Percentiles rank a stretch among this genome's conserved stretches.
phyloP scores from a whole-genome alignment of 2,113 vertebrate species.

The Clarias gariepinus region DNA sequence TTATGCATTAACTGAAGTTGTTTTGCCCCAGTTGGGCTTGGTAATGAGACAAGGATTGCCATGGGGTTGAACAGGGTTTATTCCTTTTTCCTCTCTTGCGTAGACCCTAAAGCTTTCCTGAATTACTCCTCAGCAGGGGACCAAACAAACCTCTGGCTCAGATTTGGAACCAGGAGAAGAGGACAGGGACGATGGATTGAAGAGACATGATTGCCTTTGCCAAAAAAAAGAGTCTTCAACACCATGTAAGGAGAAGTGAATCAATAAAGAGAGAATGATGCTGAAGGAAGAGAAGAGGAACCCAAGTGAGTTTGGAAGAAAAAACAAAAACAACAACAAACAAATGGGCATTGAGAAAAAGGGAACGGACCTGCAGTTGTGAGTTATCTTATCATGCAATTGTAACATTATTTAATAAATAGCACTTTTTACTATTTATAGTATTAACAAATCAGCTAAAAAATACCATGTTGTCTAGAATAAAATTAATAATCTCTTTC shows the following conservation, averaged over 20 bases:
- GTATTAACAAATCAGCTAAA: neutral
- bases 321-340: neutral
- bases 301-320: neutral
- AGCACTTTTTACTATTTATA: neutral
- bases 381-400: neutral
- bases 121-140: constrained; percentile 52
- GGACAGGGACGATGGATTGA: neutral
- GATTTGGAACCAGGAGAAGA: constrained; percentile 34
- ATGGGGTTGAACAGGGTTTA: constrained; percentile 39
- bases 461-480: neutral
- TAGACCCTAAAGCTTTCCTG: constrained; percentile 52
- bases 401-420: neutral
- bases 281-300: neutral
- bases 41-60: constrained; percentile 48
- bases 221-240: constrained; percentile 40
- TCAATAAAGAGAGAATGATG: neutral
- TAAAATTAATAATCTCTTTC: neutral
- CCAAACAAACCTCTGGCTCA: constrained; percentile 36
- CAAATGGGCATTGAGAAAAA: constrained; percentile 7
- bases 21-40: constrained; percentile 24
- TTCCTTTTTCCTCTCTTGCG: constrained; percentile 53
- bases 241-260: constrained; percentile 50
- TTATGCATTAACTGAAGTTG: constrained; percentile 36
- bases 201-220: constrained; percentile 40
- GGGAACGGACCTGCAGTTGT: neutral